Evolutionary conservation across 2,888 invertebrate species (phyloP).

Genomic region (Cryptops parisi): DNA sequence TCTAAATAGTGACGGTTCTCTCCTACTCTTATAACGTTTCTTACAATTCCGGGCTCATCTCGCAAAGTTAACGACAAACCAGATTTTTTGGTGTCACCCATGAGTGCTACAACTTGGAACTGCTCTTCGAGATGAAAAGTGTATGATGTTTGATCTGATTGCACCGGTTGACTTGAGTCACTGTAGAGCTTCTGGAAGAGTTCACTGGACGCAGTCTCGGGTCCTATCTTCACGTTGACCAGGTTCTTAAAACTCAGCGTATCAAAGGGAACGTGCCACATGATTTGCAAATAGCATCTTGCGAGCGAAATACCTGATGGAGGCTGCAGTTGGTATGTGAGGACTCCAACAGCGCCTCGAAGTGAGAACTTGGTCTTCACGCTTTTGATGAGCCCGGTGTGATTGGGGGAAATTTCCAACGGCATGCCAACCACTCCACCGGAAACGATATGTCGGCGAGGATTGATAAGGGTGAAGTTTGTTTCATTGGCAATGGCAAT

Average conservation of each 20-base stretch:
- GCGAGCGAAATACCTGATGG: not conserved
- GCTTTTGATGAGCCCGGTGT: not conserved
- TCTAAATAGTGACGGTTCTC: too few relatives aligned
- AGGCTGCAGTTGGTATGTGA: not conserved
- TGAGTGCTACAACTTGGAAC: too few relatives aligned
- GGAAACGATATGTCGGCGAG: not conserved
- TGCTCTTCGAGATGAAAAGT: too few relatives aligned
- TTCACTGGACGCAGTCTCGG: not conserved
- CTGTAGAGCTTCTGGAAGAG: not conserved
- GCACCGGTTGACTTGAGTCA: too few relatives aligned
- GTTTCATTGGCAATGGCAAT: not conserved
- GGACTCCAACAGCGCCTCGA: not conserved
- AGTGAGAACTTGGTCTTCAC: not conserved
- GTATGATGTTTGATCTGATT: too few relatives aligned
- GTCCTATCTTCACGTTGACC: not conserved
- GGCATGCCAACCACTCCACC: not conserved
- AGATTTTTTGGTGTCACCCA: too few relatives aligned
- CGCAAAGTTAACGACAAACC: too few relatives aligned
- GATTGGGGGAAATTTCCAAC: not conserved
- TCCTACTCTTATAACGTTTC: too few relatives aligned
- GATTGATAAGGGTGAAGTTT: not conserved
- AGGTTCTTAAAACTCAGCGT: not conserved
- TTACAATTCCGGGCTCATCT: too few relatives aligned
- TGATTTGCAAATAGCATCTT: not conserved
- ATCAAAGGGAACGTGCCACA: not conserved